These are phyloP conservation scores for Orius insidiosus DNA, from an alignment of 1,140 invertebrate species.

Conservation along the genomic window DNA sequence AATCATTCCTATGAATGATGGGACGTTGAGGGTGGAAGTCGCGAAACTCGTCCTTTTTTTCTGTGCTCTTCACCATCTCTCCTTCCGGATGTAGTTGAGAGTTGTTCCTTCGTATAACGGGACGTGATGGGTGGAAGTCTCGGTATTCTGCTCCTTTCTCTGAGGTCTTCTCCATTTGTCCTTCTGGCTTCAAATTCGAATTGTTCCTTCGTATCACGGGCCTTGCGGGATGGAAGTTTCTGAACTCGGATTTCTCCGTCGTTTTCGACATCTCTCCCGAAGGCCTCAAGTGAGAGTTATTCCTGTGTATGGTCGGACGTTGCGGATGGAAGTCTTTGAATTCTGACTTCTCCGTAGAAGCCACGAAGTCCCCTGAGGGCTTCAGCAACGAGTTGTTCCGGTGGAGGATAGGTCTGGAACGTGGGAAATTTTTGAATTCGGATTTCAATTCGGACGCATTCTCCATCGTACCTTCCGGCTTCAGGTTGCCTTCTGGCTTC, in stretches of 20 bases:
- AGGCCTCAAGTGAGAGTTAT: constrained; percentile 13
- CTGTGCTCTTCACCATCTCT: constrained; percentile 14
- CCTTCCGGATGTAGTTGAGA: constrained; percentile 18
- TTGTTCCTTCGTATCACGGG: constrained; percentile 11
- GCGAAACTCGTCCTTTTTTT: constrained; percentile 14
- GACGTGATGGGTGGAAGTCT: constrained; percentile 12
- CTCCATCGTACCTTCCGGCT: constrained; percentile 18
- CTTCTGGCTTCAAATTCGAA: constrained; percentile 18
- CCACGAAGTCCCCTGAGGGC: constrained; percentile 13
- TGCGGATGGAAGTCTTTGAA: constrained; percentile 17
- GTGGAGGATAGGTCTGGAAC: constrained; percentile 5
- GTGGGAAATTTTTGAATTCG: constrained; percentile 14
- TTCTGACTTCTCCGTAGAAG: constrained; percentile 9
- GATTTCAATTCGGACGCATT: constrained; percentile 14
- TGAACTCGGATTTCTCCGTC: constrained; percentile 13
- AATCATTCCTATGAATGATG: too few species aligned
- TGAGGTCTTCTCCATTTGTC: constrained; percentile 13
- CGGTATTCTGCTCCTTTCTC: constrained; percentile 15
- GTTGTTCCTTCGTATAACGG: constrained; percentile 3
- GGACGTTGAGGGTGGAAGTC: constrained; percentile 17
- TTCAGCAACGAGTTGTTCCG: constrained; percentile 13
- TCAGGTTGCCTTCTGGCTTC: constrained; percentile 12
- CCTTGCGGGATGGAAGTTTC: constrained; percentile 14
- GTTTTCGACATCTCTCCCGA: constrained; percentile 15
- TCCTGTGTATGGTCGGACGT: constrained; percentile 12